Base-by-base conservation (phyloP, 2,113 vertebrate species). In the Marcusenius ussheri region DNA sequence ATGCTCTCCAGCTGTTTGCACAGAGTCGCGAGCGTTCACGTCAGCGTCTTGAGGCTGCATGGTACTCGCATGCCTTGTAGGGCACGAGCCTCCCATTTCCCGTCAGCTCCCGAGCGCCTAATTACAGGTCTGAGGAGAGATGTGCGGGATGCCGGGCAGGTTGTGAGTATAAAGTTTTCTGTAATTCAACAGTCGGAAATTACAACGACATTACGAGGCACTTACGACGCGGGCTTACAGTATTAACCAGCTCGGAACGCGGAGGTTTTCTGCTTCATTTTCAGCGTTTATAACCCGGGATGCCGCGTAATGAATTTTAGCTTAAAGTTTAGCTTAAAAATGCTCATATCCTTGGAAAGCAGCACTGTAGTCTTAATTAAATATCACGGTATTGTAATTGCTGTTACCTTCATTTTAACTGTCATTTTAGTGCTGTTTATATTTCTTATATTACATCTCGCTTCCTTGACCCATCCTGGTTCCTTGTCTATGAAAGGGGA, bases 151-250 rank as follows among this genome's bases (percentile, higher is more conserved):
- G 45, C 45, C 11, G 21, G 21, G 24, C 27, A 39, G 88, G 70
- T 47, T 83, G 51, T 27, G 39, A 27, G 89, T 49, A 51, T 51
- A 27, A 39, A 88, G 62, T 19, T 19, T 90, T 11, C 35, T 51
- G 11, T 88, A 46, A 90, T 90, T 77, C 74, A 85, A 88, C 85
- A 88, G 35, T 90, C 70, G 88, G 51, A 90, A 56, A 88, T 80
- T 31, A 49, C 49, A 56, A 42, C 66, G 58, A 80, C 88, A 80
- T 90, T 87, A 56, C 15, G 56, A 87, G 6, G 51, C 83, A 51
- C 49, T 88, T 66, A 56, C 39, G 11, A 80, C 24, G 35, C 45
- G 53, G 53, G 86, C 49, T 80, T 70, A n/a, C n/a, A n/a, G n/a
- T n/a, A 56, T 90, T 88, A 88, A 83, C 66, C 13, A 46, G 35